These are phyloP conservation scores for Zaprionus obscuricornis DNA, from an alignment of 2,888 invertebrate species.

Conservation along the genomic window DNA sequence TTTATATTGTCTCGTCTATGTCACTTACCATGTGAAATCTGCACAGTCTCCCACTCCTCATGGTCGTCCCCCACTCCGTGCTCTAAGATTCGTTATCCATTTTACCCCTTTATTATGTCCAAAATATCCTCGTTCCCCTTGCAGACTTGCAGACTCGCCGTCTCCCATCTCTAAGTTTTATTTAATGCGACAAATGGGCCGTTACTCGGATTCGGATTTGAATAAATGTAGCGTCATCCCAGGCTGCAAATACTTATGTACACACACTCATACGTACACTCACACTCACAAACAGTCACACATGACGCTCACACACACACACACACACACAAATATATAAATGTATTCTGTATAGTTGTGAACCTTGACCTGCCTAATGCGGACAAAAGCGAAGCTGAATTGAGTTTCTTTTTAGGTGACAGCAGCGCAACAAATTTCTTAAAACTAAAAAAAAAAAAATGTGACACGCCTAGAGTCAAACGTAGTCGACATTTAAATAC, in stretches of 20 bases:
- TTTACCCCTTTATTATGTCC: constrained; percentile 4
- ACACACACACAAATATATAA: no score
- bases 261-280: constrained; percentile 25
- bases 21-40: no score
- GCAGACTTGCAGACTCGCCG: no score
- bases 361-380: constrained; percentile 52
- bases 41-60: constrained; percentile 3
- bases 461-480: no score
- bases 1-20: no score
- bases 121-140: constrained; percentile 8
- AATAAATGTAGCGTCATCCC: constrained; percentile 62
- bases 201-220: constrained; percentile 71
- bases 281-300: not conserved
- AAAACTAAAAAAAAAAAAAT: not conserved
- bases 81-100: no score
- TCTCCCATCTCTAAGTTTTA: constrained; percentile 51
- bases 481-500: not conserved
- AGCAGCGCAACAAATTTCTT: constrained; percentile 24
- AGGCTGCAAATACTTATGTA: constrained; percentile 14
- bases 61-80: not conserved
- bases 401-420: constrained; percentile 54
- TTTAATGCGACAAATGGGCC: constrained; percentile 75
- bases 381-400: constrained; percentile 52
- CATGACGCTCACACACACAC: constrained; percentile 14
- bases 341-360: constrained; percentile 26